phyloP scores from a whole-genome alignment of 2,113 vertebrate species.

The Pundamilia nyererei region DNA sequence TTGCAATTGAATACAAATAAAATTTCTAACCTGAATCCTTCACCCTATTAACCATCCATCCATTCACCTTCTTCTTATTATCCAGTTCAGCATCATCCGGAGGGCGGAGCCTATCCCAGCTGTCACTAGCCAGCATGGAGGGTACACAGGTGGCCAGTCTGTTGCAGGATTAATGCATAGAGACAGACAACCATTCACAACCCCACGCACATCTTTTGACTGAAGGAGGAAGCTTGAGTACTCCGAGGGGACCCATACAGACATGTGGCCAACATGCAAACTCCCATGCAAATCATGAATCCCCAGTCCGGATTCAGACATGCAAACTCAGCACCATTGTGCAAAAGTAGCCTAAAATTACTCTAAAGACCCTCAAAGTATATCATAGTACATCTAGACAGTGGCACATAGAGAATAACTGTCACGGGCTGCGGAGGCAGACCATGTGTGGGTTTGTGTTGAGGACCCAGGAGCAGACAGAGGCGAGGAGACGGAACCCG shows the following conservation, averaged over 20 bases:
- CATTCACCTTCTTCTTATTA: background rate
- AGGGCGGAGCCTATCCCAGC: background rate
- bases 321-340: background rate
- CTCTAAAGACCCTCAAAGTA: background rate
- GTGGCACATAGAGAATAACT: background rate
- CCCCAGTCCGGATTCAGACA: background rate
- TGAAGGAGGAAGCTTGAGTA: background rate
- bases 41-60: background rate
- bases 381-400: background rate
- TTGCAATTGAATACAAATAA: background rate
- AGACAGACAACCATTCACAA: background rate
- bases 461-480: background rate
- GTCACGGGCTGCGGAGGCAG: background rate
- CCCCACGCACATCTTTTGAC: background rate
- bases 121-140: background rate
- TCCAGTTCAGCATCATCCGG: background rate
- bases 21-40: background rate
- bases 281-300: background rate
- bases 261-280: background rate
- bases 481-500: background rate
- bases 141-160: background rate
- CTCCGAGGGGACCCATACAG: background rate
- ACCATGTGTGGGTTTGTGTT: background rate
- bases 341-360: background rate
- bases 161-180: background rate